Evolutionary conservation across 1,140 invertebrate species (phyloP).

Genomic region (Nebria ingens): DNA sequence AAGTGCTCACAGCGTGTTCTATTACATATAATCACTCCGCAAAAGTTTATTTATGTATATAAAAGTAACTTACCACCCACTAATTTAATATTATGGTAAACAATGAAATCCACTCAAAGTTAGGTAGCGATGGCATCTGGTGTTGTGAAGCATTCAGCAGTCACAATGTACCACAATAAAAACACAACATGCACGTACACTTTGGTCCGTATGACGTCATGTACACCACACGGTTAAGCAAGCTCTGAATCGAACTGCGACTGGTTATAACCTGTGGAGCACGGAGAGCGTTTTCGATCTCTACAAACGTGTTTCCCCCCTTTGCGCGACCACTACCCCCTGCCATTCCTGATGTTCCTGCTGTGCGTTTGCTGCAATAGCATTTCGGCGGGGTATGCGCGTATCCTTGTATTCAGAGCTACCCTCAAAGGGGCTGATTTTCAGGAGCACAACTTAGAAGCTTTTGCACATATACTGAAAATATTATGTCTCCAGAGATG

Average conservation of each 20-base stretch:
- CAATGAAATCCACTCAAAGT: neutral
- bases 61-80: neutral
- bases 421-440: no score
- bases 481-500: no score
- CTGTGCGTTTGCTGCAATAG: no score
- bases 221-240: neutral
- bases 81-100: neutral
- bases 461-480: no score
- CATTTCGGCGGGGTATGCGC: no score
- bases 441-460: no score
- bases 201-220: neutral
- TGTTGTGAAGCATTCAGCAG: neutral
- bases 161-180: neutral
- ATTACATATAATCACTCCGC: no score
- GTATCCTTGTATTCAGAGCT: no score
- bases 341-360: no score
- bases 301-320: no score
- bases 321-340: neutral
- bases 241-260: neutral
- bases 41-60: no score
- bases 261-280: slow-evolving; percentile 3
- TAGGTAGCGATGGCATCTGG: neutral
- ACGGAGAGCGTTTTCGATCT: neutral
- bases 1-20: no score
- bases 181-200: neutral